A percentile compares a stretch with the other conserved stretches of the same genome.
These are phyloP conservation scores for Trissolcus japonicus DNA, from an alignment of 2,888 invertebrate genomes.

Conservation along the genomic window DNA sequence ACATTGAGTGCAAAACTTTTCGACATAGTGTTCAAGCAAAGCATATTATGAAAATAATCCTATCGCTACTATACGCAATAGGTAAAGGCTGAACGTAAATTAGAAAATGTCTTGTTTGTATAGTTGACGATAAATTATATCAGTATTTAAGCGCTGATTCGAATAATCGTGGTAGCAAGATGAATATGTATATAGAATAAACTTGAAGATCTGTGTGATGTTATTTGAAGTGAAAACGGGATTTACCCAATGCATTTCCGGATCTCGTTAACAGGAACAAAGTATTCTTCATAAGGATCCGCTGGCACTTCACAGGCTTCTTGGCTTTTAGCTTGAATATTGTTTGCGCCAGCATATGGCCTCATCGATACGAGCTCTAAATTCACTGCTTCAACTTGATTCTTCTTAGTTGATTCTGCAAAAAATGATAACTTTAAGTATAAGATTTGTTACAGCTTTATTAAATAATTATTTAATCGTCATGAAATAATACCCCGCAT, in stretches of 20 bases:
- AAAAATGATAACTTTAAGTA: conserved; percentile 4
- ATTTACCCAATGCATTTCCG: conserved; percentile 88
- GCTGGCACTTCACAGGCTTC: conserved; percentile 77
- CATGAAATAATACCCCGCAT: too few species aligned
- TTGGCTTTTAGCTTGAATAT: conserved; percentile 73
- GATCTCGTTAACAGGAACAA: conserved; percentile 90
- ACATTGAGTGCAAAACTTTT: conserved; percentile 36
- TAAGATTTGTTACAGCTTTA: too few species aligned
- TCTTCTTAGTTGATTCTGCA: conserved; percentile 70
- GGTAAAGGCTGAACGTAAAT: conserved; percentile 58
- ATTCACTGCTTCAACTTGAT: conserved; percentile 84
- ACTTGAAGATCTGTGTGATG: conserved; percentile 20
- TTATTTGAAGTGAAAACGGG: background rate
- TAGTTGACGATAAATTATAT: conserved; percentile 11
- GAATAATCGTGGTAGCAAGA: conserved; percentile 13
- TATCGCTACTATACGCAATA: conserved; percentile 54
- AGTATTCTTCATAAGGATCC: conserved; percentile 89
- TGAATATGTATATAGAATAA: conserved; percentile 12
- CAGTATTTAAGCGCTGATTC: conserved; percentile 41
- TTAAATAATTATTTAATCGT: too few species aligned
- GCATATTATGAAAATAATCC: conserved; percentile 33
- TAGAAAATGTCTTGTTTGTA: conserved; percentile 37
- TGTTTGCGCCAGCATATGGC: conserved; percentile 79
- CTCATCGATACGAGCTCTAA: conserved; percentile 87
- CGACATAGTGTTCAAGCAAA: conserved; percentile 34